Conservation (phyloP, 2,797 vertebrate species). For the Luscinia luscinia region DNA sequence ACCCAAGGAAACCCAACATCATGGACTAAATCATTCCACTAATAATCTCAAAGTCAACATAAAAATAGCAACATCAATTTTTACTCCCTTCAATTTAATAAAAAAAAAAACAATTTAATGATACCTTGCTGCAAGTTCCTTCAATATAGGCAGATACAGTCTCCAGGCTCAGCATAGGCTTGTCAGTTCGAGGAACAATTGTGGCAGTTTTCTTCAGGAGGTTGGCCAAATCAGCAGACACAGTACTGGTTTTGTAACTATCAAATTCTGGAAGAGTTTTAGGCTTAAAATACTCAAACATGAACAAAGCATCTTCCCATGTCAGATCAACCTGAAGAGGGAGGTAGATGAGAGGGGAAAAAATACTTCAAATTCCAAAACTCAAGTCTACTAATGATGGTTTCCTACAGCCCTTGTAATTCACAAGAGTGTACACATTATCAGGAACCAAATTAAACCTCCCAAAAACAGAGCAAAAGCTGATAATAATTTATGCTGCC, state of each 20-base stretch:
- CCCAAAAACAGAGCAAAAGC: background rate
- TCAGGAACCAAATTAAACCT: background rate
- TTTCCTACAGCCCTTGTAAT: background rate
- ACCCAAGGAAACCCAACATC: background rate
- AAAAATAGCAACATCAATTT: background rate
- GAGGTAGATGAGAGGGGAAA: background rate
- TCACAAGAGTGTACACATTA: background rate
- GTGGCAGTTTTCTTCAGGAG: constrained; percentile 89
- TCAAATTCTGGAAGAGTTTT: constrained; percentile 97
- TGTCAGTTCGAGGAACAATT: constrained; percentile 86
- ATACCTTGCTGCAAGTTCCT: constrained; percentile 86
- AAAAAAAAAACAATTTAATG: background rate
- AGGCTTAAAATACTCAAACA: constrained; percentile 98
- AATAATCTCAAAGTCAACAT: background rate
- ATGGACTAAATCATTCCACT: background rate
- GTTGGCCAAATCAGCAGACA: constrained; percentile 96
- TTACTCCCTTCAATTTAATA: background rate
- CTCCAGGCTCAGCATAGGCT: constrained; percentile 88
- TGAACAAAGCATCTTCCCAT: constrained; percentile 92
- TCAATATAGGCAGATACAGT: constrained; percentile 93
- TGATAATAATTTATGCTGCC: background rate
- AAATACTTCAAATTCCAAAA: background rate
- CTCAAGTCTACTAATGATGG: background rate
- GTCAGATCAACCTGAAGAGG: constrained; percentile 89
- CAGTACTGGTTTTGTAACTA: constrained; percentile 98